Evolutionary conservation across 2,888 invertebrate genomes (phyloP).

Genomic region (Lymantria monacha): DNA sequence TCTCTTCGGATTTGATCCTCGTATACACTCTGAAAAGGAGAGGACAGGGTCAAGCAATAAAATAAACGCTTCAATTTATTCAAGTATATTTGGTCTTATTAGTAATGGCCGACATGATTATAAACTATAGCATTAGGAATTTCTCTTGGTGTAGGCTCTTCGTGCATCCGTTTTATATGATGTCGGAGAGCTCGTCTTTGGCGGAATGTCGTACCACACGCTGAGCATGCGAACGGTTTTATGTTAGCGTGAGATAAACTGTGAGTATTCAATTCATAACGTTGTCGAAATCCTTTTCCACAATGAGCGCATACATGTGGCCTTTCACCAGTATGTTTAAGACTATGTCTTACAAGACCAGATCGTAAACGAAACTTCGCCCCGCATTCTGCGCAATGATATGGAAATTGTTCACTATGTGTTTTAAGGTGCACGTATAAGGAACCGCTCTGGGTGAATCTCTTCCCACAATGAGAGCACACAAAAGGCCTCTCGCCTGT

Average conservation of each 20-base stretch:
- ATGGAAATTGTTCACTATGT: slow-evolving; percentile 80
- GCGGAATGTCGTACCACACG: slow-evolving; percentile 81
- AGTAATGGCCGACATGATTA: slow-evolving; percentile 15
- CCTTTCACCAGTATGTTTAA: slow-evolving; percentile 84
- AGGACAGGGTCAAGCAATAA: slow-evolving; percentile 19
- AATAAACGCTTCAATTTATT: neutral
- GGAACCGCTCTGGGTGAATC: slow-evolving; percentile 85
- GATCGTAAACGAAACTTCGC: slow-evolving; percentile 83
- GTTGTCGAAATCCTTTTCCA: slow-evolving; percentile 80
- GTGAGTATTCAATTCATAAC: slow-evolving; percentile 82
- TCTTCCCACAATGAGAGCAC: slow-evolving; percentile 83
- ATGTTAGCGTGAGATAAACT: slow-evolving; percentile 73
- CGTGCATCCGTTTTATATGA: slow-evolving; percentile 73
- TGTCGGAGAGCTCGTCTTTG: slow-evolving; percentile 58
- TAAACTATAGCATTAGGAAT: slow-evolving; percentile 1
- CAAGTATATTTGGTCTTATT: neutral
- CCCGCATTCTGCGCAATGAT: slow-evolving; percentile 82
- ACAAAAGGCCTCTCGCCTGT: slow-evolving; percentile 82
- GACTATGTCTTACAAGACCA: slow-evolving; percentile 79
- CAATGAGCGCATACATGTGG: slow-evolving; percentile 83
- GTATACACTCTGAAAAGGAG: slow-evolving; percentile 20
- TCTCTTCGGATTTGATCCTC: slow-evolving; percentile 6
- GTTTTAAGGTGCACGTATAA: slow-evolving; percentile 84
- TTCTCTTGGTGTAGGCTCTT: slow-evolving; percentile 1
- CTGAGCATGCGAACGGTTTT: slow-evolving; percentile 79